Base-by-base conservation (phyloP, 2,888 invertebrate species). In the Xanthorhoe spadicearia region DNA sequence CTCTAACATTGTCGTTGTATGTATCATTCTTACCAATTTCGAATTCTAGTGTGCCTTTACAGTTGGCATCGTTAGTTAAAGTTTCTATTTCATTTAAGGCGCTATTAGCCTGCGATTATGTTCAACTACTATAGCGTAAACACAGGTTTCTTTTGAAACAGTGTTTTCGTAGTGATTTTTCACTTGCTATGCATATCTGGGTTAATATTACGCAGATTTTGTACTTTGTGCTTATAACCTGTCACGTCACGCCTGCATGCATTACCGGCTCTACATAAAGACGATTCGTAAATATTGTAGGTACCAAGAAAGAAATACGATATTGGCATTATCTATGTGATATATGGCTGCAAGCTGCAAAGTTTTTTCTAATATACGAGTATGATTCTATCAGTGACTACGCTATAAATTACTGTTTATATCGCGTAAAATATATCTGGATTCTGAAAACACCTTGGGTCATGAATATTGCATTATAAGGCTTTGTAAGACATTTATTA, bases 181-280 rank as follows among this genome's bases (percentile, higher is more conserved):
- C 71, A 79, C 77, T 79, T 82, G 77, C 78, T 81, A 77, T 81
- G 79, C 76, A 79, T 83, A 84, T 85, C 80, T 87, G 78, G 86
- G 88, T 81, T 88, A 88, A 89, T 88, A 82, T n/a, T 79, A 80
- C 77, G 74, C 73, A 80, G 74, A 81, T 68, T 79, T 72, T 75
- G 73, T 74, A 71, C 73, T 64, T 60, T 48, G 59, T 57, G 54
- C 70, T 73, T 71, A 77, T 79, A 81, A 81, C 82, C 76, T 76
- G 75, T 77, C 73, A 68, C 77, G 80, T 82, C 80, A 81, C 77
- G 83, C 79, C 77, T 74, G 76, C 80, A 72, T 77, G 75, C 75
- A 52, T 68, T 77, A 67, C 58, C 54, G 55, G 35, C 38, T 67
- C 60, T 60, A 56, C 60, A 43, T 46, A 59, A 18, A 9, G 15